Conservation (phyloP, 2,113 vertebrate species). For the Lontra canadensis region DNA sequence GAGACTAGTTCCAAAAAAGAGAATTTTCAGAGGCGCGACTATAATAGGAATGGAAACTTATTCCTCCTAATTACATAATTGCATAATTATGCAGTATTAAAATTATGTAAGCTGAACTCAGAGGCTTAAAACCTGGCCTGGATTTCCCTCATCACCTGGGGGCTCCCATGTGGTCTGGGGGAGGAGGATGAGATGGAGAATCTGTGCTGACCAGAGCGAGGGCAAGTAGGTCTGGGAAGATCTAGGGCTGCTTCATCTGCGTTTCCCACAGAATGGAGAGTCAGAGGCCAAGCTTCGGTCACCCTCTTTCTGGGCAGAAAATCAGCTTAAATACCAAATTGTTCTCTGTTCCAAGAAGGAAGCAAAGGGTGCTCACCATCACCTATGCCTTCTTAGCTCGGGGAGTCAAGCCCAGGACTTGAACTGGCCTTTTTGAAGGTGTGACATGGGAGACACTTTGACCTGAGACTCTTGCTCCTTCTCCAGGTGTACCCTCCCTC, state of each 20-base stretch:
- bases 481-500: accelerated
- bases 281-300: not conserved
- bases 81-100: constrained; percentile 80
- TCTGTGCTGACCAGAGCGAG: not conserved
- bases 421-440: not conserved
- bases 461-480: not conserved
- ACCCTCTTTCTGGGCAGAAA: not conserved
- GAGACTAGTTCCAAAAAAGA: constrained; percentile 69
- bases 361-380: not conserved
- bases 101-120: constrained; percentile 75
- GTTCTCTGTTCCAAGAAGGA: not conserved
- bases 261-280: not conserved
- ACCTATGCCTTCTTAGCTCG: not conserved
- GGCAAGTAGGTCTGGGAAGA: not conserved
- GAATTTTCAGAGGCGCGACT: constrained; percentile 71
- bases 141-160: constrained; percentile 68
- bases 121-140: constrained; percentile 77
- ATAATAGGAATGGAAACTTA: constrained; percentile 80
- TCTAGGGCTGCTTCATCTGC: not conserved
- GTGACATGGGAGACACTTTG: accelerated
- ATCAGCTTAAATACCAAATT: not conserved
- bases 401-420: not conserved
- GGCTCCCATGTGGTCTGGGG: not conserved
- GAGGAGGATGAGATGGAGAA: not conserved
- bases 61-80: constrained; percentile 81